Base-by-base conservation (phyloP, 2,888 invertebrate species). In the Andrena hattorfiana region DNA sequence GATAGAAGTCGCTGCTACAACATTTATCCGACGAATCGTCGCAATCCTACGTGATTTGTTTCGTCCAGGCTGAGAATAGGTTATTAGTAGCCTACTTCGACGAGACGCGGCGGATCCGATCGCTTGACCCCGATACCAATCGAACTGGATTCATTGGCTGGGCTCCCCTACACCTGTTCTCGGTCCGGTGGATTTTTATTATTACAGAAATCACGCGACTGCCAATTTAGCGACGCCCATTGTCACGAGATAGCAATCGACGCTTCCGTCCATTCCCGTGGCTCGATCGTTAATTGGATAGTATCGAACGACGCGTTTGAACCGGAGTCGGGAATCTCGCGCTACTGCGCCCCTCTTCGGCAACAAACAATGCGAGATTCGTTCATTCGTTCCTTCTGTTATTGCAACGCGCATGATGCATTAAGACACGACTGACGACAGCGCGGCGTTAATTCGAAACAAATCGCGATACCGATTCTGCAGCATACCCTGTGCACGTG, bases 141-240 rank as follows among this genome's bases (percentile, higher is more conserved):
- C 69, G 63, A 70, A 35, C 63, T 73, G 32, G 66, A 69, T 64
- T 70, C 67, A 59, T 35, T 73, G 7, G 51, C 63, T 20, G 64
- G 59, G 70, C 64, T 66, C 54, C 67, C 67, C 35, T 59, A 59
- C 77, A 67, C 59, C 77, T 26, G 60, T 63, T 23, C 59, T 63
- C 82, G 84, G 79, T 81, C 81, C 86, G 71, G 42, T 77, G 81
- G 72, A 76, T 81, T 77, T 75, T 80, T 81, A 74, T 86, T 87
- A 81, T 83, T 71, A 73, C 66, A 49, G 54, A 71, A 84, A 87
- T 79, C 81, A 76, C 83, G 68, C 76, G 60, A n/a, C 23, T 68
- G 16, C 64, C 80, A 80, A 78, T 86, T 84, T 70, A 82, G 74
- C 76, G 72, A 81, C 74, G 35, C 35, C 77, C 72, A 68, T 85